Evolutionary conservation across 2,797 vertebrate genomes (phyloP).

Genomic region (Thunnus albacares): DNA sequence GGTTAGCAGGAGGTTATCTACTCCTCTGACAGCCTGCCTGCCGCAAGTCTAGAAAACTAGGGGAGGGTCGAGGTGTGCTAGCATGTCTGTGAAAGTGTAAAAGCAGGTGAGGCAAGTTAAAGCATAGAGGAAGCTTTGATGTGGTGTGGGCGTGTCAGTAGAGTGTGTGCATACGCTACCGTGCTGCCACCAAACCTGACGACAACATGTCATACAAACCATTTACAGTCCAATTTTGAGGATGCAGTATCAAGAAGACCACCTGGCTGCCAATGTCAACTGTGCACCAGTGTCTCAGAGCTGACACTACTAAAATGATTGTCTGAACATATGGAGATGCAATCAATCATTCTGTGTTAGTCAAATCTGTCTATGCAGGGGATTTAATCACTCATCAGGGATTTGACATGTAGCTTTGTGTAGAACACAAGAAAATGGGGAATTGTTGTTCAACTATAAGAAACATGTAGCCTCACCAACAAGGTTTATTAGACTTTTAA

Average conservation of each 20-base stretch:
- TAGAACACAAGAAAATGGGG: not conserved
- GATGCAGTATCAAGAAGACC: not conserved
- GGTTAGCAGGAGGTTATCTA: constrained; percentile 80
- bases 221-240: not conserved
- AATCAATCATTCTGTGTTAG: not conserved
- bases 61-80: not conserved
- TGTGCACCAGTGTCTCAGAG: not conserved
- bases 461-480: not conserved
- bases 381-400: not conserved
- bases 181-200: not conserved
- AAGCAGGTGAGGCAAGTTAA: constrained; percentile 28
- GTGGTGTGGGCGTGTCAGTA: constrained; percentile 25
- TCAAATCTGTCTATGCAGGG: not conserved
- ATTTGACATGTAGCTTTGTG: too few species aligned
- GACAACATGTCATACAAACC: not conserved
- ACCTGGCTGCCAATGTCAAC: not conserved
- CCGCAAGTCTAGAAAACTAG: constrained; percentile 41
- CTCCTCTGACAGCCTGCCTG: constrained; percentile 70
- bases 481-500: too few species aligned
- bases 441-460: not conserved
- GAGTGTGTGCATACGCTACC: not conserved
- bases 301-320: not conserved
- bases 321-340: not conserved
- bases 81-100: constrained; percentile 26
- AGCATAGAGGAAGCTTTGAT: constrained; percentile 32